Percentiles rank a stretch among this genome's conserved stretches.
phyloP scores from a whole-genome alignment of 2,888 invertebrate species.

The Cephonodes hylas region DNA sequence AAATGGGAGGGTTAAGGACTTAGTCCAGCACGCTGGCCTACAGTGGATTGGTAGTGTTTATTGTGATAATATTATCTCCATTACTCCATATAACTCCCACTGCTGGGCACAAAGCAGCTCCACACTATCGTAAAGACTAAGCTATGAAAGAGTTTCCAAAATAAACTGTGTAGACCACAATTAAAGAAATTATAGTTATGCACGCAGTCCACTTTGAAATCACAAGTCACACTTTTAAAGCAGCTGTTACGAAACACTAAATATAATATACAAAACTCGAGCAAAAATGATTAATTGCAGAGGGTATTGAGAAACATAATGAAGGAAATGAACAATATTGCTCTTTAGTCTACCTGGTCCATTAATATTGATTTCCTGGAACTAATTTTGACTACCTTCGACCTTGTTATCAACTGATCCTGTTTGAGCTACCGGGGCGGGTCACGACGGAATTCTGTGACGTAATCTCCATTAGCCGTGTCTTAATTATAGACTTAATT shows the following conservation, averaged over 20 bases:
- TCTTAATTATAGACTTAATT: conserved; percentile 1
- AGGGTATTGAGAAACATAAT: background rate
- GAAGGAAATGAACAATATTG: conserved; percentile 3
- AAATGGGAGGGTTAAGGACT: too few relatives aligned
- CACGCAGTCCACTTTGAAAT: too few relatives aligned
- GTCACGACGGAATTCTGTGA: conserved; percentile 1
- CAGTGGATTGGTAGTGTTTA: too few relatives aligned
- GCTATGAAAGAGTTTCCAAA: too few relatives aligned
- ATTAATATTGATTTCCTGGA: conserved; percentile 16
- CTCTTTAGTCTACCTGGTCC: conserved; percentile 8
- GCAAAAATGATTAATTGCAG: background rate
- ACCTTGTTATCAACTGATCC: conserved; percentile 15
- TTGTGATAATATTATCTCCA: too few relatives aligned
- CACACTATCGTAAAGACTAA: too few relatives aligned
- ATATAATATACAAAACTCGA: background rate
- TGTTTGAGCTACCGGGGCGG: conserved; percentile 7
- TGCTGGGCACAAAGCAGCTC: too few relatives aligned
- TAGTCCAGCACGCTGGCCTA: too few relatives aligned
- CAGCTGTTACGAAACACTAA: background rate
- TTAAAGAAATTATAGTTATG: too few relatives aligned
- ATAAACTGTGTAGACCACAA: too few relatives aligned
- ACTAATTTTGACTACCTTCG: conserved; percentile 13
- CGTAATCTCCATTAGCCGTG: background rate
- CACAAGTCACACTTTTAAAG: background rate
- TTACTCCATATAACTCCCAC: too few relatives aligned